phyloP scores from a whole-genome alignment of 2,113 vertebrate genomes.

The Psettodes erumei region DNA sequence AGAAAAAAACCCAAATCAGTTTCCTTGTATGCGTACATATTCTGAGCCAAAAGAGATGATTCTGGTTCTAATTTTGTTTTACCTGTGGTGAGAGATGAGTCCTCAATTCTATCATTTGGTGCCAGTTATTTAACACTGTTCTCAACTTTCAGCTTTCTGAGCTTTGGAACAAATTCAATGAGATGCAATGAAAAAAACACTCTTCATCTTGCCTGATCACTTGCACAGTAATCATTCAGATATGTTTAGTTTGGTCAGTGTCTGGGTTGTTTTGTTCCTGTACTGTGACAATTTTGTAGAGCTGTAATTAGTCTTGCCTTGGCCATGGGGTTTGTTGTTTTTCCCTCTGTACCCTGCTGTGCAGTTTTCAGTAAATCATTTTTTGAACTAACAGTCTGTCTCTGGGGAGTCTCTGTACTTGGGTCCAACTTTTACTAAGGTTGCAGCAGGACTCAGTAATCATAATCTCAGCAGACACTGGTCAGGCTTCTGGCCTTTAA shows the following conservation, averaged over 20 bases:
- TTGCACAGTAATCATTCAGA: background rate
- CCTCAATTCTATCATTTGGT: background rate
- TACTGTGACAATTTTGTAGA: constrained; percentile 12
- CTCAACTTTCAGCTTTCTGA: background rate
- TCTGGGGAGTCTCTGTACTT: constrained; percentile 13
- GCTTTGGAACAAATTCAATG: background rate
- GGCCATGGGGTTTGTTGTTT: constrained; percentile 24
- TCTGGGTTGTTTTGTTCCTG: constrained; percentile 2
- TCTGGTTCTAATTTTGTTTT: background rate
- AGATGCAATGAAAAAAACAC: background rate
- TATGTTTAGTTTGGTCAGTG: background rate
- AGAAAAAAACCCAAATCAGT: background rate
- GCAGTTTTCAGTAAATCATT: constrained; percentile 23
- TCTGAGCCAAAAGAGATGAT: no score
- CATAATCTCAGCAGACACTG: constrained; percentile 1
- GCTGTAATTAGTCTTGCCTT: constrained; percentile 29
- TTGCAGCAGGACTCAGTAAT: background rate
- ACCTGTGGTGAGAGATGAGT: background rate
- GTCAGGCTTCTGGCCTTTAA: constrained; percentile 16
- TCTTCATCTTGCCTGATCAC: background rate
- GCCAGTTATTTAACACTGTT: background rate
- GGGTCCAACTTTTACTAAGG: constrained; percentile 7
- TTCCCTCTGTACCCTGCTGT: constrained; percentile 5
- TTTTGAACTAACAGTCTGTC: constrained; percentile 15
- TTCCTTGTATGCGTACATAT: background rate